Percentiles rank a stretch among this genome's conserved stretches.
Evolutionary conservation across 2,113 vertebrate genomes (phyloP).

Genomic region (Dasyprocta punctata): DNA sequence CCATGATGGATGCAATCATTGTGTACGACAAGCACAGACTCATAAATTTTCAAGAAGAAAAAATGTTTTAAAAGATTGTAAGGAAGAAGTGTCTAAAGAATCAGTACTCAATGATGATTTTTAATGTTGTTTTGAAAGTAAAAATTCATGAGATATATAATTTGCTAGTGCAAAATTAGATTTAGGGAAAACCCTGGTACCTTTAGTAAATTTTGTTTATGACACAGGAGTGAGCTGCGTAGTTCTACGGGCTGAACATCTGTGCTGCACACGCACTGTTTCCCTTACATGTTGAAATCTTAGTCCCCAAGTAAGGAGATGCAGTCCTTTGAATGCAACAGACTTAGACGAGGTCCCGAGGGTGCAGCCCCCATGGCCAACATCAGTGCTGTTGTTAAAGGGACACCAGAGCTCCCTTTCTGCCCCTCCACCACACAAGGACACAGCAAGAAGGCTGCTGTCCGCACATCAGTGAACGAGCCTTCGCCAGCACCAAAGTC

Average conservation of each 20-base stretch:
- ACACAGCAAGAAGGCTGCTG: background rate
- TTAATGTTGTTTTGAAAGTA: background rate
- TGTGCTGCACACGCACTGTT: background rate
- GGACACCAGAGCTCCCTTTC: background rate
- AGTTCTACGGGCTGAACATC: background rate
- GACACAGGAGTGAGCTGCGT: background rate
- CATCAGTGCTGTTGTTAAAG: no score
- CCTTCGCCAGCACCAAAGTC: background rate
- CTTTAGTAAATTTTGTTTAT: background rate
- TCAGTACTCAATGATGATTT: background rate
- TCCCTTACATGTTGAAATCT: background rate
- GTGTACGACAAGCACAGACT: background rate
- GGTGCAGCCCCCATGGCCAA: background rate
- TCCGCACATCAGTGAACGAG: background rate
- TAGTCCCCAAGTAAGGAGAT: background rate
- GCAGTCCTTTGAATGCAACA: background rate
- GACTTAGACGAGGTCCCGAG: background rate
- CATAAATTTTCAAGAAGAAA: background rate
- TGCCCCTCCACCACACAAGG: background rate
- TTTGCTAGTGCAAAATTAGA: background rate
- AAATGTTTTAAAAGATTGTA: background rate
- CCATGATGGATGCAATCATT: background rate
- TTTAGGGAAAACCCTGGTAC: background rate
- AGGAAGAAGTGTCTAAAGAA: background rate
- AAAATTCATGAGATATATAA: background rate